Percentiles rank a stretch among this genome's conserved stretches.
These are phyloP conservation scores for Drosophila ohnishii DNA, from an alignment of 1,140 invertebrate genomes.

Conservation along the genomic window DNA sequence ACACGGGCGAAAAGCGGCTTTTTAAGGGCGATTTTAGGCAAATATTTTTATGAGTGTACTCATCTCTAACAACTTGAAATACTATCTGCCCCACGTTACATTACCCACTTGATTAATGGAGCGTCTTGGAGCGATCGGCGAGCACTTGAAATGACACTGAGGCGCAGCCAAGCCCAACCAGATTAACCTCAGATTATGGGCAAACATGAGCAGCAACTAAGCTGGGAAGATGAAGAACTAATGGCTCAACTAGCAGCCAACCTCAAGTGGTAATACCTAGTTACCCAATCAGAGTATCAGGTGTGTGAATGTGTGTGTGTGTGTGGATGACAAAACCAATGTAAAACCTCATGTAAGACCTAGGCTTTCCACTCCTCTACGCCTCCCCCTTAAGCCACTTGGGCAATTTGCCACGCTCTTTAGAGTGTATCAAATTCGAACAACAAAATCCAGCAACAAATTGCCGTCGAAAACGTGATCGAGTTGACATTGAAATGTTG, in stretches of 20 bases:
- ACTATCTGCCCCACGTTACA: slow-evolving; percentile 19
- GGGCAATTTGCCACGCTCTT: slow-evolving; percentile 73
- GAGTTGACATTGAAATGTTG: slow-evolving; percentile 71
- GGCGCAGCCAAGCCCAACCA: slow-evolving; percentile 30
- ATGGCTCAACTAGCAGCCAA: slow-evolving; percentile 25
- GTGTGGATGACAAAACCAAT: slow-evolving; percentile 57
- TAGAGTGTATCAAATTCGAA: slow-evolving; percentile 70
- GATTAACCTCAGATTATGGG: slow-evolving; percentile 49
- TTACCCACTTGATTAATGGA: slow-evolving; percentile 61
- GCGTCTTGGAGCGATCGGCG: slow-evolving; percentile 17
- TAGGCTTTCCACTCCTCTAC: slow-evolving; percentile 8
- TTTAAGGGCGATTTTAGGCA: no score
- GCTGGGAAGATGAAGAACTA: slow-evolving; percentile 33
- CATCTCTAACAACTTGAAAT: slow-evolving; percentile 21
- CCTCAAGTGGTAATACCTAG: slow-evolving; percentile 23
- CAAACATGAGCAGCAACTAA: slow-evolving; percentile 28
- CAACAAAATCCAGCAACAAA: slow-evolving; percentile 58
- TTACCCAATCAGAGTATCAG: slow-evolving; percentile 35
- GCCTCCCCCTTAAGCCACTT: slow-evolving; percentile 12
- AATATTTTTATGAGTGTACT: no score
- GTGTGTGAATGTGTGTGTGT: slow-evolving; percentile 47
- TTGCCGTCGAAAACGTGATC: slow-evolving; percentile 70
- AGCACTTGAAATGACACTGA: slow-evolving; percentile 53
- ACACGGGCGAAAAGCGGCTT: no score
- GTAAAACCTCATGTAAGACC: slow-evolving; percentile 46